Conservation (phyloP, 2,113 vertebrate species). For the Leptobrachium ailaonicum region DNA sequence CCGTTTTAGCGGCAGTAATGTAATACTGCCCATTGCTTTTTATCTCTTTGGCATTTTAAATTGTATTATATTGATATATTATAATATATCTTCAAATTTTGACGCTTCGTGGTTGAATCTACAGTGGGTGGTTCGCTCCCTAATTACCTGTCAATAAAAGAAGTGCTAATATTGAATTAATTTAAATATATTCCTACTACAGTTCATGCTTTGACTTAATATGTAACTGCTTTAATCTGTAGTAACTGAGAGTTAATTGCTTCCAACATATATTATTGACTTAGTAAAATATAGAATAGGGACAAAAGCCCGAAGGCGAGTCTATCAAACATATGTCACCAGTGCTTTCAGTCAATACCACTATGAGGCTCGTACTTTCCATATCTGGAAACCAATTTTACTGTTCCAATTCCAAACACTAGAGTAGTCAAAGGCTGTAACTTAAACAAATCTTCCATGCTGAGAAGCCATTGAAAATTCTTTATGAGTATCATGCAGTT, state of each 20-base stretch:
- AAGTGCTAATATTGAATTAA: too few species aligned
- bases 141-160: too few species aligned
- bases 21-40: too few species aligned
- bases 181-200: too few species aligned
- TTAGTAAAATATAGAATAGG: neutral
- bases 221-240: too few species aligned
- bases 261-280: neutral
- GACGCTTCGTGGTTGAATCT: too few species aligned
- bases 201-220: too few species aligned
- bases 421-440: neutral
- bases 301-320: neutral
- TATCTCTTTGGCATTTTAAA: too few species aligned
- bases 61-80: too few species aligned
- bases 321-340: neutral
- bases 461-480: slow-evolving; percentile 10
- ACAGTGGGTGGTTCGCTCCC: too few species aligned
- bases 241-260: neutral
- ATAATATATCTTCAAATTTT: too few species aligned
- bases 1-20: too few species aligned
- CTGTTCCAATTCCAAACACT: neutral
- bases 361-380: neutral
- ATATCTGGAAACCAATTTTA: neutral
- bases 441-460: neutral
- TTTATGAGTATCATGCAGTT: slow-evolving; percentile 9
- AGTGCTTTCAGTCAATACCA: neutral